phyloP scores from a whole-genome alignment of 2,888 invertebrate species.

The Drosophila borealis region DNA sequence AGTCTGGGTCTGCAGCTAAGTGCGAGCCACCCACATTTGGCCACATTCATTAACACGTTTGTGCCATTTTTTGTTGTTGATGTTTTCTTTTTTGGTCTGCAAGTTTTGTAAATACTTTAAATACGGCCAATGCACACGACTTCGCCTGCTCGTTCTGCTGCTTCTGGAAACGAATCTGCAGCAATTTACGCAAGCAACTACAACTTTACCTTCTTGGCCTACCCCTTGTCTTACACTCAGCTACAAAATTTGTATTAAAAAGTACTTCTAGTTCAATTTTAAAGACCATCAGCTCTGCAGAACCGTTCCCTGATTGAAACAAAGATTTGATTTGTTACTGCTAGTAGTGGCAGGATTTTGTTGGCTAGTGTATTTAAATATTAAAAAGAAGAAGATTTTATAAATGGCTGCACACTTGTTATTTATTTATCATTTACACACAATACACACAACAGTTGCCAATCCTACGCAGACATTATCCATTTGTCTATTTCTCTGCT shows the following conservation, averaged over 20 bases:
- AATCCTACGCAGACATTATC: constrained; percentile 41
- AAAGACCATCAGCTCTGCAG: not conserved
- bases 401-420: constrained; percentile 65
- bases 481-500: constrained; percentile 43
- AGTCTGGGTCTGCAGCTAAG: constrained; percentile 13
- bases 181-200: constrained; percentile 50
- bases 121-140: constrained; percentile 21
- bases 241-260: constrained; percentile 5
- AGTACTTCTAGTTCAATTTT: not conserved
- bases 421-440: constrained; percentile 72
- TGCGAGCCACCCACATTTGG: constrained; percentile 30
- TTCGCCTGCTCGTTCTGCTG: not conserved
- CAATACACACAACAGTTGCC: constrained; percentile 40
- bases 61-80: constrained; percentile 33
- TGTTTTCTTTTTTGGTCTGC: constrained; percentile 11
- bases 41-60: constrained; percentile 62
- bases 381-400: constrained; percentile 33
- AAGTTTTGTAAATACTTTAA: constrained; percentile 50
- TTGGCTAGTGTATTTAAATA: constrained; percentile 30
- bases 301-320: no score
- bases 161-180: constrained; percentile 38
- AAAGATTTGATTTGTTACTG: not conserved
- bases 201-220: not conserved
- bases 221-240: constrained; percentile 15
- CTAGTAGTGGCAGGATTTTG: not conserved